Evolutionary conservation across 2,113 vertebrate species (phyloP).

Genomic region (Cervus canadensis): DNA sequence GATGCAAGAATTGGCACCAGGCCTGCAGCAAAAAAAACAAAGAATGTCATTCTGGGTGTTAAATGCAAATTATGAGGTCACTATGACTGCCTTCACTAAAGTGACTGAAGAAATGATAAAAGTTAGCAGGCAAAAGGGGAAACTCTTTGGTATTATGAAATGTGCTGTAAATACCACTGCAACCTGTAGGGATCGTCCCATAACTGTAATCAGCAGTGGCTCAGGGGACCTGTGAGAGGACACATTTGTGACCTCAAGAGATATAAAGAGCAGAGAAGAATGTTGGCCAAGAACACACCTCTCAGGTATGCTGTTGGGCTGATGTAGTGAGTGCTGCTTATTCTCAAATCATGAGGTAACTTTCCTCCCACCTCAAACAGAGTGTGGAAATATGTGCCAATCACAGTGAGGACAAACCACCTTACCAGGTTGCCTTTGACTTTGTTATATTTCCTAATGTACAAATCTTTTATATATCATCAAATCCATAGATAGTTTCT

Average conservation of each 20-base stretch:
- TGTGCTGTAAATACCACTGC: neutral
- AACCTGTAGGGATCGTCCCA: neutral
- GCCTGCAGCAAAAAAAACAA: neutral
- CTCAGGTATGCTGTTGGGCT: no score
- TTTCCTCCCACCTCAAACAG: neutral
- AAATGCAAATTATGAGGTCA: conserved; percentile 17
- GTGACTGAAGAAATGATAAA: neutral
- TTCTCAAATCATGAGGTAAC: neutral
- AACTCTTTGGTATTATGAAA: neutral
- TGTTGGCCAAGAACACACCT: neutral
- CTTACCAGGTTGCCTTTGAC: neutral
- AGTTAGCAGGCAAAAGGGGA: neutral
- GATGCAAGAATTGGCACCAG: neutral
- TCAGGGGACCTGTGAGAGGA: neutral
- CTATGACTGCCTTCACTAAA: neutral
- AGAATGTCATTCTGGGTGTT: neutral
- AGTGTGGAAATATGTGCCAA: neutral
- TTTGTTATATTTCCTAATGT: neutral
- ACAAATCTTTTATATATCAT: neutral
- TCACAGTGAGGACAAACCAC: neutral
- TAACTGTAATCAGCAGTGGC: neutral
- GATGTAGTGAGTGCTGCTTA: neutral
- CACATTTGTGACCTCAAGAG: neutral
- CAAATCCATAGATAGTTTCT: neutral
- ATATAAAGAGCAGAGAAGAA: neutral